Evolutionary conservation across 2,888 invertebrate species (phyloP).

Genomic region (Brachyopa scutellaris): DNA sequence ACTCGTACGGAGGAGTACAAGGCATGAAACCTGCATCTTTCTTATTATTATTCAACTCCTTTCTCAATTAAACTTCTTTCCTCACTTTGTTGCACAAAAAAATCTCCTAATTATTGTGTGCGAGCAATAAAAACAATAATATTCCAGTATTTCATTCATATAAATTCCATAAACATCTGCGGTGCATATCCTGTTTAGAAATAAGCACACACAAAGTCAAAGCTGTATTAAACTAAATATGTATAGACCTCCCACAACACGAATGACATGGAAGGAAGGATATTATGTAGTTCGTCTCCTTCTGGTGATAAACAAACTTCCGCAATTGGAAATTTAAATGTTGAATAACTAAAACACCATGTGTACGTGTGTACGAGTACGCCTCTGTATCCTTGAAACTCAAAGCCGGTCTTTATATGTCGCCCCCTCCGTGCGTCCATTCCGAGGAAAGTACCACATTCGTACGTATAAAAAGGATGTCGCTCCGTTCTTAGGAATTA

Average conservation of each 20-base stretch:
- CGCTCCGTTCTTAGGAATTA: neutral
- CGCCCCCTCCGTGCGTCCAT: neutral
- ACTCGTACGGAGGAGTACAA: no score
- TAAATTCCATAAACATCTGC: neutral
- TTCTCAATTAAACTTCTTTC: no score
- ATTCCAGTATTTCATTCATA: constrained; percentile 13
- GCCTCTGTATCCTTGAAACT: constrained; percentile 12
- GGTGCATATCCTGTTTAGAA: neutral
- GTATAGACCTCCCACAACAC: neutral
- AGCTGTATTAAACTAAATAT: constrained; percentile 19
- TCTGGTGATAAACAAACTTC: neutral
- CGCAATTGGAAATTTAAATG: constrained; percentile 23
- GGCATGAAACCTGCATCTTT: no score
- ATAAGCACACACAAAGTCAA: neutral
- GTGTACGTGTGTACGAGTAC: no score
- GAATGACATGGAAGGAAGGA: neutral
- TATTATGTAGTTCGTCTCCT: neutral
- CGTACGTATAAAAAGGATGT: neutral
- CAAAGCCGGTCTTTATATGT: neutral
- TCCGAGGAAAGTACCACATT: no score
- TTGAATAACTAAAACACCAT: neutral
- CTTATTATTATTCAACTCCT: neutral
- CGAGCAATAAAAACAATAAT: no score
- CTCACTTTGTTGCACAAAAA: neutral
- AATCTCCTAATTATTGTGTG: neutral